A percentile compares a stretch with the other conserved stretches of the same genome.
Conservation (phyloP, 2,113 vertebrate genomes). For the Odontesthes bonariensis region DNA sequence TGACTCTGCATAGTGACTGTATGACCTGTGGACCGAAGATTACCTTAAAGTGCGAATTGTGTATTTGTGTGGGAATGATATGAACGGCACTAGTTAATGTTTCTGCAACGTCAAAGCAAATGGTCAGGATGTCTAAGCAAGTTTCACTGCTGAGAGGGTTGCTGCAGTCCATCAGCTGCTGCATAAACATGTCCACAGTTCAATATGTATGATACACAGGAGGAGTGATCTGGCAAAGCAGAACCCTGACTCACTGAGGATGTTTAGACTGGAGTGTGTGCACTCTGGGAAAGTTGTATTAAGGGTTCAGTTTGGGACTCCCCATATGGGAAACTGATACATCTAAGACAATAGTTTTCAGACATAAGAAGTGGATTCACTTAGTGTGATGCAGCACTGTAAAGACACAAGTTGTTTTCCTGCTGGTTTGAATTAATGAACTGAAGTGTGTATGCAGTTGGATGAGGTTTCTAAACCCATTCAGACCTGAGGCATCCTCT, state of each 20-base stretch:
- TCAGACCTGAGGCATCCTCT: no score
- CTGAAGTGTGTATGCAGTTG: not conserved
- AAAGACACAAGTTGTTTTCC: not conserved
- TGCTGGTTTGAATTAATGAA: not conserved
- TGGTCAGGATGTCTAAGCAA: not conserved
- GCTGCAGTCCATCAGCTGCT: not conserved
- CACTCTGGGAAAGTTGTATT: slow-evolving; percentile 56
- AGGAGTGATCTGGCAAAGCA: slow-evolving; percentile 22
- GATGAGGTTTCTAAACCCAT: no score
- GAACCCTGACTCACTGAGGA: slow-evolving; percentile 66
- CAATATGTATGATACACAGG: slow-evolving; percentile 37
- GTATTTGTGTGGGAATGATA: not conserved
- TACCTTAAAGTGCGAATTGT: not conserved
- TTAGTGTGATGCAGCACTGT: not conserved
- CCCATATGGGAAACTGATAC: slow-evolving; percentile 41
- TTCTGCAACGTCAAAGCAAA: not conserved
- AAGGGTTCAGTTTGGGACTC: slow-evolving; percentile 56
- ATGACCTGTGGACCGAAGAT: not conserved
- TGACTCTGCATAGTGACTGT: not conserved
- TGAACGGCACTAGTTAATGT: not conserved
- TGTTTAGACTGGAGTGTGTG: slow-evolving; percentile 70
- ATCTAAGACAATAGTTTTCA: slow-evolving; percentile 16
- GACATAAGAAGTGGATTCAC: not conserved
- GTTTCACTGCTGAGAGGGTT: not conserved
- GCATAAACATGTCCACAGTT: slow-evolving; percentile 31